Evolutionary conservation across 1,140 invertebrate species (phyloP), one percentile per base, ranked within the genome.

Genomic region (Drosophila athabasca): DNA sequence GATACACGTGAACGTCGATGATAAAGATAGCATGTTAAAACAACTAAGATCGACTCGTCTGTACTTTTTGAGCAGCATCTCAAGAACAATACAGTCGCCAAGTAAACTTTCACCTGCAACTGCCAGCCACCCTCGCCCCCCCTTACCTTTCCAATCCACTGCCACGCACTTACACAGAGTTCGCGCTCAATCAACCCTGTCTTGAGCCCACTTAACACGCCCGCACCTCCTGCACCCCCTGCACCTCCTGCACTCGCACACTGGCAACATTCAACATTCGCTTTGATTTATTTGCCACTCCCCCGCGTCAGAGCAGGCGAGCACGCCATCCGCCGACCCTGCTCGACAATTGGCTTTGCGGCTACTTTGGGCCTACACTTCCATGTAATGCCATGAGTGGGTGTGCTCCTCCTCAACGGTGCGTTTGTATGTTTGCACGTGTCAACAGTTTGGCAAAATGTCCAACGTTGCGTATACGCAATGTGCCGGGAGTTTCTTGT

Each of bases 341-440:
- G 82, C 83, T 81, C 83, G 74, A 88, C 82, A 87, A 88, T 87
- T 87, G 83, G 83, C 82, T 87, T 88, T 87, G 82, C 83, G 78
- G 82, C 81, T 82, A 82, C 82, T 82, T 79, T 64, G 45, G 59
- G 54, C 26, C 57, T 62, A 54, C 26, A 61, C 55, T 60, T 44
- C 61, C 22, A 13, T 24, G 29, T 53, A 31, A 48, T 53, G 6
- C 13, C 9, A 9, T n/a, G 24, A 13, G 11, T 11, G 35, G 29
- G 51, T 9, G 29, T 39, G 15, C 31, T n/a, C 1, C 15, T 24
- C 11, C 31, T n/a, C 1, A 8, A n/a, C 11, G 26, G 26, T 46
- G 43, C 15, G 43, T 58, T 44, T 7, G 17, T 64, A 13, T 43
- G 68, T 65, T 53, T 65, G 51, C 59, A 51, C 69, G 59, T 75